A percentile compares a stretch with the other conserved stretches of the same genome.
Conservation (phyloP, 2,888 invertebrate species). For the Metopia argyrocephala region DNA sequence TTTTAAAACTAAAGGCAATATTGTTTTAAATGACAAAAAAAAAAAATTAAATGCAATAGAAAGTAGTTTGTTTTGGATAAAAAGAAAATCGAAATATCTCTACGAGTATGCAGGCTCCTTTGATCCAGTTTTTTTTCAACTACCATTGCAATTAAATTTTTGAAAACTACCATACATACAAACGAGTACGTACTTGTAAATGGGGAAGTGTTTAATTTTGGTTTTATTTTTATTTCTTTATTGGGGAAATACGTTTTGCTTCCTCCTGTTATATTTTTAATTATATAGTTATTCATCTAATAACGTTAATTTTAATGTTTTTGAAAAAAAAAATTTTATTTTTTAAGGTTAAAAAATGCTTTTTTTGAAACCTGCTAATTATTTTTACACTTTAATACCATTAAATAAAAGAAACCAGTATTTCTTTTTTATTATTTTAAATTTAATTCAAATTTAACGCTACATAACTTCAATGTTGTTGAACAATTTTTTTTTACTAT, state of each 20-base stretch:
- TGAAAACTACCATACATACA: not conserved
- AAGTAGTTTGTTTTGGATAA: conserved; percentile 22
- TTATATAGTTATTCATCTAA: not conserved
- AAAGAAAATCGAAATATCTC: not conserved
- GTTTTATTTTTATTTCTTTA: not conserved
- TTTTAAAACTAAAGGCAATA: conserved; percentile 22
- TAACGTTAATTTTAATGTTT: conserved; percentile 7
- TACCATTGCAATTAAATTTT: not conserved
- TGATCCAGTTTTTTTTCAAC: not conserved
- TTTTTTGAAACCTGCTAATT: too few relatives aligned
- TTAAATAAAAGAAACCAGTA: too few relatives aligned
- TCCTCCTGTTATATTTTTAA: conserved; percentile 35
- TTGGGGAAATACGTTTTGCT: conserved; percentile 14
- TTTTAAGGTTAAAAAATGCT: too few relatives aligned
- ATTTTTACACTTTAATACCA: too few relatives aligned
- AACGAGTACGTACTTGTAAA: too few relatives aligned
- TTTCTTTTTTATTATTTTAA: too few relatives aligned
- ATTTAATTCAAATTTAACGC: too few relatives aligned
- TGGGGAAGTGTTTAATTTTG: conserved; percentile 46
- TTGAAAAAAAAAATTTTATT: conserved; percentile 5
- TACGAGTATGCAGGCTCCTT: not conserved
- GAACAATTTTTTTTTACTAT: too few relatives aligned
- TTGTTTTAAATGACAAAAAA: not conserved
- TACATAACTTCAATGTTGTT: too few relatives aligned
- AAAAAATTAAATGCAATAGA: conserved; percentile 31